A percentile compares a stretch with the other conserved stretches of the same genome.
Evolutionary conservation across 1,140 invertebrate genomes (phyloP).

Genomic region (Trichonephila inaurata): DNA sequence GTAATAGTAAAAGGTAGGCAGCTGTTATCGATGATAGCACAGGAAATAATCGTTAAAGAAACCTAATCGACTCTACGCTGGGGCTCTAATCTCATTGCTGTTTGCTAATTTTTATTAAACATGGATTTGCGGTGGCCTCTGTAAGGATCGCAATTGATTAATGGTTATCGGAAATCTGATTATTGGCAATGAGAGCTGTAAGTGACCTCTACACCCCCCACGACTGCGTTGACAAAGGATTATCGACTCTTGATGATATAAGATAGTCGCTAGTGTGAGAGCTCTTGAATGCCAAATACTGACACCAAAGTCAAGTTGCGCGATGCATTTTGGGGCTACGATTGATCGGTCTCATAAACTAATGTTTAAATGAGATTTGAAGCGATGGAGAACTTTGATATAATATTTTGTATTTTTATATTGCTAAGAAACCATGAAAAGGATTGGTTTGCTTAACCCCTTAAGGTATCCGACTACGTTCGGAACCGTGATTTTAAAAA

Average conservation of each 20-base stretch:
- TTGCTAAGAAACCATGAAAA: too few species aligned
- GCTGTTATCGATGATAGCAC: not conserved
- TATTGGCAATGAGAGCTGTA: conserved; percentile 38
- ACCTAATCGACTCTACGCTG: not conserved
- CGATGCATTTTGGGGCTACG: not conserved
- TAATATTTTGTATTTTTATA: too few species aligned
- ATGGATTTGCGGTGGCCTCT: conserved; percentile 17
- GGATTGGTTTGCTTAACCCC: too few species aligned
- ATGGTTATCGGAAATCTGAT: conserved; percentile 52
- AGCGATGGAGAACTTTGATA: too few species aligned
- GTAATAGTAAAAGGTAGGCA: not conserved
- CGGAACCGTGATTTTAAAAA: too few species aligned
- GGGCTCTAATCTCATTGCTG: not conserved
- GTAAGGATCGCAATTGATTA: conserved; percentile 41
- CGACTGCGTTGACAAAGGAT: conserved; percentile 46
- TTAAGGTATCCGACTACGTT: too few species aligned
- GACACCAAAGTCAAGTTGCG: not conserved
- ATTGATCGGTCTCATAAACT: not conserved
- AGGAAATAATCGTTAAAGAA: conserved; percentile 2
- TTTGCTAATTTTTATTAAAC: conserved; percentile 33
- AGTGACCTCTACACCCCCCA: not conserved
- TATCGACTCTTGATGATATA: conserved; percentile 43
- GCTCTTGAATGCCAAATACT: conserved; percentile 20
- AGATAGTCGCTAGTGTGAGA: not conserved
- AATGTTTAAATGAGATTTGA: not conserved